Evolutionary conservation across 2,113 vertebrate genomes (phyloP).

Genomic region (Scophthalmus maximus): DNA sequence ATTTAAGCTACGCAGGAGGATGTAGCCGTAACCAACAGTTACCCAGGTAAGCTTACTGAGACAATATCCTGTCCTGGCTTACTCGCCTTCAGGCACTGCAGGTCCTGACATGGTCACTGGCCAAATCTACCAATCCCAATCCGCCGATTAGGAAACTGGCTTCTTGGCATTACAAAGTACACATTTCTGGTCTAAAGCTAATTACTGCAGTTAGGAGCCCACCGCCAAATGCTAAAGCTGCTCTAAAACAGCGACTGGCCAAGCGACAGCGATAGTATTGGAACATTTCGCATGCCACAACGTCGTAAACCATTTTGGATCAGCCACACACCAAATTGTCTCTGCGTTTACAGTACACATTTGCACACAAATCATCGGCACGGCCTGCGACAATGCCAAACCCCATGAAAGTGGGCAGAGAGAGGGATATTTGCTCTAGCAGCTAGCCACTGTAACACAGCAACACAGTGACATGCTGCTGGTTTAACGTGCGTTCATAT

Average conservation of each 20-base stretch:
- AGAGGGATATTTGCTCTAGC: neutral
- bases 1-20: constrained; percentile 47
- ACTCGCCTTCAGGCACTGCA: constrained; percentile 44
- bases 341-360: constrained; percentile 11
- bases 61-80: constrained; percentile 75
- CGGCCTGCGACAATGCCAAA: neutral
- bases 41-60: constrained; percentile 67
- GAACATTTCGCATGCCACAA: constrained; percentile 24
- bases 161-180: constrained; percentile 14
- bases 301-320: constrained; percentile 32
- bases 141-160: constrained; percentile 1
- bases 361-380: constrained; percentile 1
- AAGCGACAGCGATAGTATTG: constrained; percentile 20
- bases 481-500: neutral
- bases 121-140: constrained; percentile 53
- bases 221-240: constrained; percentile 45
- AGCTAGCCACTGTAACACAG: neutral
- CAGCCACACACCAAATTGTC: constrained; percentile 30
- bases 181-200: constrained; percentile 3
- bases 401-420: neutral
- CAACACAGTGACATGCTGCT: constrained; percentile 1
- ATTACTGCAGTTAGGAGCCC: constrained; percentile 44
- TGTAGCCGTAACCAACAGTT: constrained; percentile 59
- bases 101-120: constrained; percentile 46
- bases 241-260: constrained; percentile 45